Evolutionary conservation across 2,797 vertebrate species (phyloP).

Genomic region (Sebastes vulpes): DNA sequence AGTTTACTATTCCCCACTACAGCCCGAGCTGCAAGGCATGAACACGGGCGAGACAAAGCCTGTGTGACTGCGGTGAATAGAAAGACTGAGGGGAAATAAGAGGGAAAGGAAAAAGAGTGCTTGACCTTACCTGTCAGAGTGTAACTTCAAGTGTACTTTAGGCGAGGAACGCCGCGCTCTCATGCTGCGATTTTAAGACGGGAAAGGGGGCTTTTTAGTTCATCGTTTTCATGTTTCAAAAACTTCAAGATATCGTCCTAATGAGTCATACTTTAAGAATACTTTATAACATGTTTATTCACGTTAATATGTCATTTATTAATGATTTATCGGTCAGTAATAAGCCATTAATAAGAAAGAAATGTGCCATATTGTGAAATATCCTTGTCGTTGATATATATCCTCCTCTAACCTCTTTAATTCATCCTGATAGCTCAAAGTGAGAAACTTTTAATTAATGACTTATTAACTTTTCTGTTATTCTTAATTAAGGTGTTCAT

Average conservation of each 20-base stretch:
- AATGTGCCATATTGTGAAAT: background rate
- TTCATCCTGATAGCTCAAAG: background rate
- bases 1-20: constrained; percentile 64
- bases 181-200: background rate
- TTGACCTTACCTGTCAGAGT: constrained; percentile 65
- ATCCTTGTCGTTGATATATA: background rate
- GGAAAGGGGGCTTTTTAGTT: background rate
- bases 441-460: background rate
- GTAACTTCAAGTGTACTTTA: constrained; percentile 34
- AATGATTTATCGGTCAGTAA: background rate
- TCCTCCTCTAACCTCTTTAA: background rate
- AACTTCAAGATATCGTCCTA: background rate
- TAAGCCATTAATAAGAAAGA: background rate
- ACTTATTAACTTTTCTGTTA: background rate
- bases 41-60: constrained; percentile 60
- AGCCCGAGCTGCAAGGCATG: constrained; percentile 50
- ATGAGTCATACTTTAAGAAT: background rate
- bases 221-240: background rate
- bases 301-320: background rate
- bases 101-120: constrained; percentile 16
- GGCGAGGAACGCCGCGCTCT: background rate
- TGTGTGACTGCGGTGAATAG: constrained; percentile 49
- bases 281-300: background rate
- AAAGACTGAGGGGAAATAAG: constrained; percentile 43
- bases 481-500: background rate